Percentiles rank a stretch among this genome's conserved stretches.
phyloP scores from a whole-genome alignment of 2,113 vertebrate genomes.

The Setophaga kirtlandii region DNA sequence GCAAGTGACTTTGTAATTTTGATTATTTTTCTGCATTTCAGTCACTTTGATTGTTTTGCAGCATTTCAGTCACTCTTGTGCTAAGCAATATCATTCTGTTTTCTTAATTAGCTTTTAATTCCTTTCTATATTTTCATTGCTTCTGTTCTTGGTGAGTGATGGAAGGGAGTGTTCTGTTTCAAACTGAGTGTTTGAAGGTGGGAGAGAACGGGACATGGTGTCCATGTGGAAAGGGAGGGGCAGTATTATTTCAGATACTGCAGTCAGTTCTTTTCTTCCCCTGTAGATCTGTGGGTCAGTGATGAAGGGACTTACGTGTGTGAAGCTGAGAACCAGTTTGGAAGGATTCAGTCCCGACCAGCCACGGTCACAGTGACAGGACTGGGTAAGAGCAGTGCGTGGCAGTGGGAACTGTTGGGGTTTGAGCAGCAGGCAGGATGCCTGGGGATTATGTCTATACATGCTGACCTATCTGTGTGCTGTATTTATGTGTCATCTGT shows the following conservation, averaged over 20 bases:
- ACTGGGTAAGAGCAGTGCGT: conserved; percentile 80
- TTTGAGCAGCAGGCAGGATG: neutral
- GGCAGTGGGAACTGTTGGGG: neutral
- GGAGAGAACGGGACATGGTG: neutral
- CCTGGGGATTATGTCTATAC: neutral
- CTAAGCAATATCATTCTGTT: neutral
- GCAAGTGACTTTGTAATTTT: neutral
- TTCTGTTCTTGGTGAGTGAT: neutral
- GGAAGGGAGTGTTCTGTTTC: neutral
- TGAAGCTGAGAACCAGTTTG: conserved; percentile 95
- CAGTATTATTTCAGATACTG: neutral
- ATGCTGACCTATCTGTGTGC: neutral
- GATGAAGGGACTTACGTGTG: conserved; percentile 90
- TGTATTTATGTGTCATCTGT: neutral
- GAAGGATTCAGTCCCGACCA: conserved; percentile 81
- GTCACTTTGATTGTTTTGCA: neutral
- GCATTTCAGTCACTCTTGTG: neutral
- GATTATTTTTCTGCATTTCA: neutral
- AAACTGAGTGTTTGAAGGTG: neutral
- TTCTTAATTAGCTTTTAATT: neutral
- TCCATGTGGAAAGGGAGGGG: neutral
- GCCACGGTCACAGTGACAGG: conserved; percentile 88
- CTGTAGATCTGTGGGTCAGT: conserved; percentile 88
- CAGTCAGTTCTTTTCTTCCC: neutral
- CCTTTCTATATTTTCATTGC: neutral